Evolutionary conservation across 2,797 vertebrate genomes (phyloP).

Genomic region (Xerus rutilus): DNA sequence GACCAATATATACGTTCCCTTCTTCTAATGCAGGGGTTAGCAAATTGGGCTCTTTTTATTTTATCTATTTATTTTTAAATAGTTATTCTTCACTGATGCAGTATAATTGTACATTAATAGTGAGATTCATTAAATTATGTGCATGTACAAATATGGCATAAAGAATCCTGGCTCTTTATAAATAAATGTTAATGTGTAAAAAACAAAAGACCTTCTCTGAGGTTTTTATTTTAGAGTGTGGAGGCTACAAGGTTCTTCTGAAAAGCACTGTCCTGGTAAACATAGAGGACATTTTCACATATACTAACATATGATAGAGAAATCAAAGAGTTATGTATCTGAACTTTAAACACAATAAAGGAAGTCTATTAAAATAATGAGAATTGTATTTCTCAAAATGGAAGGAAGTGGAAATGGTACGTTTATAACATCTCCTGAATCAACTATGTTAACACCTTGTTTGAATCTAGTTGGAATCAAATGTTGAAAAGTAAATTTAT

Average conservation of each 20-base stretch:
- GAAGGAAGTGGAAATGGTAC: slow-evolving; percentile 11
- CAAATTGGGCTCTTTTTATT: background rate
- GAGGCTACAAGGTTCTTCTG: background rate
- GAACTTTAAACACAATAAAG: slow-evolving; percentile 41
- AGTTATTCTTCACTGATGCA: no score
- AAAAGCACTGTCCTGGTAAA: background rate
- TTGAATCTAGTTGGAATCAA: slow-evolving; percentile 11
- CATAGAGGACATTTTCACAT: background rate
- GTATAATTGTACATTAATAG: no score
- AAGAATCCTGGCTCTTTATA: background rate
- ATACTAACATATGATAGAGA: background rate
- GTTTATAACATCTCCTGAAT: background rate
- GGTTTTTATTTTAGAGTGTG: background rate
- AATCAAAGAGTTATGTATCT: background rate
- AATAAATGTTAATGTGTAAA: background rate
- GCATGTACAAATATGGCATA: no score
- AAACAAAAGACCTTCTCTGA: background rate
- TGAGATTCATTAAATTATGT: no score
- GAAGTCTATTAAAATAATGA: background rate
- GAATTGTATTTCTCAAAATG: slow-evolving; percentile 28
- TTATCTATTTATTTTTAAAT: no score
- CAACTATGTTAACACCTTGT: background rate
- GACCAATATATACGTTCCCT: background rate
- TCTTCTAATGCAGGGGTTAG: background rate
- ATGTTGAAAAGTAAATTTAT: background rate